Conservation (phyloP, 2,888 invertebrate species). For the Resseliella maxima region DNA sequence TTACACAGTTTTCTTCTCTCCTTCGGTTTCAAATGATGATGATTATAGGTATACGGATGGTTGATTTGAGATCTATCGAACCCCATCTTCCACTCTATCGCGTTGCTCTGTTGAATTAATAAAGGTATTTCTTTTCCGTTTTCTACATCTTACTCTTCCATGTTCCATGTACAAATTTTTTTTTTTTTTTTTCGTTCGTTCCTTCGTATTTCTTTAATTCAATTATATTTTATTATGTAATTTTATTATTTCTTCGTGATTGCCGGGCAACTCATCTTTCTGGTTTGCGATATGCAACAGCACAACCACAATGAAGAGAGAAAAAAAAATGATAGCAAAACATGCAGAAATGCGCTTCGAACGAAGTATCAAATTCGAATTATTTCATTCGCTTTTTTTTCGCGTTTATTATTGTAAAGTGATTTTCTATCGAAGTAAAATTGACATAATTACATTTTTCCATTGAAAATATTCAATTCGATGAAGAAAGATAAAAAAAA, state of each 20-base stretch:
- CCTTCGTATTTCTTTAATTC: conserved; percentile 48
- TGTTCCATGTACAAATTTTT: too few relatives aligned
- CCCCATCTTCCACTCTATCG: not conserved
- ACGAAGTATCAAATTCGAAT: conserved; percentile 41
- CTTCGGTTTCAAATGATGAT: conserved; percentile 27
- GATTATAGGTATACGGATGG: not conserved
- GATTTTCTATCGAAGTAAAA: conserved; percentile 23
- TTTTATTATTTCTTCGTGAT: conserved; percentile 52
- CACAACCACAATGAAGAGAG: not conserved
- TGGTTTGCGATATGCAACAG: not conserved
- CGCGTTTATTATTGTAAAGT: not conserved
- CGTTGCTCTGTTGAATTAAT: conserved; percentile 44
- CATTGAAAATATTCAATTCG: not conserved
- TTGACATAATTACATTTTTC: conserved; percentile 20
- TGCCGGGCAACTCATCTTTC: conserved; percentile 3
- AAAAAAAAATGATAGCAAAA: not conserved
- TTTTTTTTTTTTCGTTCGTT: not conserved
- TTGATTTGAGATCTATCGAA: not conserved
- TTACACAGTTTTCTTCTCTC: conserved; percentile 18
- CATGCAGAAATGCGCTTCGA: not conserved
- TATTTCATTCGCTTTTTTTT: not conserved
- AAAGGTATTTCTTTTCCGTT: conserved; percentile 29
- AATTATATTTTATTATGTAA: conserved; percentile 55
- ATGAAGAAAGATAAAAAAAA: not conserved
- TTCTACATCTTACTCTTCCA: too few relatives aligned